Conservation (phyloP, 2,113 vertebrate genomes). For the Equus quagga region DNA sequence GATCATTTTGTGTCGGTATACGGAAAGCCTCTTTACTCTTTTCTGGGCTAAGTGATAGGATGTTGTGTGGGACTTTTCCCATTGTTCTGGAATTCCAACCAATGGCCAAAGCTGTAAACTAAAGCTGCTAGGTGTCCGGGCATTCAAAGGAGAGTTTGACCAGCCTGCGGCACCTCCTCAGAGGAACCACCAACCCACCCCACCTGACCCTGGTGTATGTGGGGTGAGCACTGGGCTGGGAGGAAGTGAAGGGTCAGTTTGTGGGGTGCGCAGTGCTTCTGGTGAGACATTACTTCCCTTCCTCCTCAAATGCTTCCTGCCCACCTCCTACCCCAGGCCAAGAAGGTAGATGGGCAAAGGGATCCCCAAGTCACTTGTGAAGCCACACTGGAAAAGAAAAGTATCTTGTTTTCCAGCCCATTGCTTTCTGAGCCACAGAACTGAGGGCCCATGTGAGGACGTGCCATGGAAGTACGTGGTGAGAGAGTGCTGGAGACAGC, state of each 20-base stretch:
- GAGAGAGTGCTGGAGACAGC: not conserved
- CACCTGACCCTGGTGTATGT: not conserved
- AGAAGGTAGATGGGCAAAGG: not conserved
- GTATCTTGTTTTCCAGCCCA: not conserved
- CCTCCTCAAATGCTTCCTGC: not conserved
- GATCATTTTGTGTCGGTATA: not conserved
- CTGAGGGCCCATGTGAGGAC: rapidly evolving
- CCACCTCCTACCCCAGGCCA: not conserved
- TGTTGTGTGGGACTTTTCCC: not conserved
- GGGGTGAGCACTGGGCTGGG: not conserved
- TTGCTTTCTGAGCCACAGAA: not conserved
- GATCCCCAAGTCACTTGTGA: not conserved
- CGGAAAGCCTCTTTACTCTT: not conserved
- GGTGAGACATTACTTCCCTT: not conserved
- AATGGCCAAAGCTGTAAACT: not conserved
- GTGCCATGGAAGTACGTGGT: rapidly evolving
- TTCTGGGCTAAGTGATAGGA: not conserved
- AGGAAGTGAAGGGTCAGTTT: not conserved
- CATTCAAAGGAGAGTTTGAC: not conserved
- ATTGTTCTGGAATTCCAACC: not conserved
- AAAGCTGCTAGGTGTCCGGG: not conserved
- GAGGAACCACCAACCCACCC: not conserved
- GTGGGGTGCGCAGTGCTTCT: not conserved
- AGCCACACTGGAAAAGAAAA: not conserved
- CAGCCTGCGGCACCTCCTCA: too few relatives aligned